Base-by-base conservation (phyloP, 2,113 vertebrate genomes). In the Telmatochromis sp. region DNA sequence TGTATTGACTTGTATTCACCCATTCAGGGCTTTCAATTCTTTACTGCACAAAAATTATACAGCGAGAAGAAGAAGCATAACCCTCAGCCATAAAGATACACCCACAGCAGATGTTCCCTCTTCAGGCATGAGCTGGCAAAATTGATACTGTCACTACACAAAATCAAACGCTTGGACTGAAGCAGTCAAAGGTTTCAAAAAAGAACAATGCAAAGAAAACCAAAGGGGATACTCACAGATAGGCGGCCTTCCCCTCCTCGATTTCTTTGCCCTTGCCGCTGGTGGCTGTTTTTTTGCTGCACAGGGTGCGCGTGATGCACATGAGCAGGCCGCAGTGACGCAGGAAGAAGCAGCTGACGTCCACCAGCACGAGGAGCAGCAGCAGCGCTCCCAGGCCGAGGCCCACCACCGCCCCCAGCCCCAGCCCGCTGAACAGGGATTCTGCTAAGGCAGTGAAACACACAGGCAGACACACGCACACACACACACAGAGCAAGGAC, bases 201-300 rank as follows among this genome's bases (percentile, higher is more conserved):
- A 37, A 26, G 6, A 12, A 81, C 4, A 83, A 55, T 37, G 53
- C 6, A 4, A 37, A 37, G 33, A 68, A 13, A 14, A 33, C 23
- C 23, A 37, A 13, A 13, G 14, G 0, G 19, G 8, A 5, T 17
- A 98, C 99, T 99, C 94, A 99, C 99, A 99, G 96, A 91, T 99
- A 99, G 57, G 99, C 98, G 4, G 99, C 99, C 89, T 99, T 99
- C 81, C 99, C 98, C 95, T 99, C 98, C 95, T 99, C 99, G 1
- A 98, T 94, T 54, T 99, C 99, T 96, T 99, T 99, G 92, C 97
- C 98, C 93, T 99, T 99, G 86, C 97, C 97, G 79, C 97, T 97
- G 86, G 98, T 98, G 79, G 98, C 96, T 9, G 97, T 99, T 84
- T 99, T 99, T 95, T 99, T 99, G 89, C 98, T 97, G 82, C 99